phyloP scores from a whole-genome alignment of 2,113 vertebrate species.

The Barnardius zonarius region DNA sequence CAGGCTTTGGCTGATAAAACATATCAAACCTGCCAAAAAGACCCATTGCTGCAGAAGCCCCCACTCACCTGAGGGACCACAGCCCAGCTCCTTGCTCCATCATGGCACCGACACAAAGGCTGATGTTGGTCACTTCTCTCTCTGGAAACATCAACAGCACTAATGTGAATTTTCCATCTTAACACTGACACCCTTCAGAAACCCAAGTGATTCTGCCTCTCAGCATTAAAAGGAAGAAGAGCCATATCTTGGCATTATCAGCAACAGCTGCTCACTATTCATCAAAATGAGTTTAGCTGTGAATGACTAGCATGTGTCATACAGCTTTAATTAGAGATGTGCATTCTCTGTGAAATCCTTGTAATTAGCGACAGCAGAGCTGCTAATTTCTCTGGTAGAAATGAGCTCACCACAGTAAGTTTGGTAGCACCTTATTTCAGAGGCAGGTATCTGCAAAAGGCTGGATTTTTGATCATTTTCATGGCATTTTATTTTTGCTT shows the following conservation, averaged over 20 bases:
- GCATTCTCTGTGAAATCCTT: not conserved
- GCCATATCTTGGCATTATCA: not conserved
- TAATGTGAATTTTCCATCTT: accelerated
- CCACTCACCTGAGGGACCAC: not conserved
- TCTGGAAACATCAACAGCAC: not conserved
- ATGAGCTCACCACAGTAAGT: not conserved
- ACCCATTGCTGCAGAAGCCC: accelerated
- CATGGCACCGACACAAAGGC: accelerated
- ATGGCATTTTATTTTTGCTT: not conserved
- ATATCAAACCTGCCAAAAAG: accelerated
- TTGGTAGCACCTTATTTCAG: not conserved
- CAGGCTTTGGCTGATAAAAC: accelerated
- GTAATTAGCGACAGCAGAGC: not conserved
- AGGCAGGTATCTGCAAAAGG: not conserved
- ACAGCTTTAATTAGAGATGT: not conserved
- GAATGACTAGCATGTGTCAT: not conserved
- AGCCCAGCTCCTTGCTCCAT: not conserved
- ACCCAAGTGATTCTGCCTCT: not conserved
- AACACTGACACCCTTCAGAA: not conserved
- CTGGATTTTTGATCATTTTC: not conserved
- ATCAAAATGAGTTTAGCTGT: not conserved
- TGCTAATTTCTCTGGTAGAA: not conserved
- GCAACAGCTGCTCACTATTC: not conserved
- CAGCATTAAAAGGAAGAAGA: not conserved
- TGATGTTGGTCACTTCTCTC: not conserved